phyloP scores from a whole-genome alignment of 92 coral and sea anemone genomes.

The Palythoa grandis region DNA sequence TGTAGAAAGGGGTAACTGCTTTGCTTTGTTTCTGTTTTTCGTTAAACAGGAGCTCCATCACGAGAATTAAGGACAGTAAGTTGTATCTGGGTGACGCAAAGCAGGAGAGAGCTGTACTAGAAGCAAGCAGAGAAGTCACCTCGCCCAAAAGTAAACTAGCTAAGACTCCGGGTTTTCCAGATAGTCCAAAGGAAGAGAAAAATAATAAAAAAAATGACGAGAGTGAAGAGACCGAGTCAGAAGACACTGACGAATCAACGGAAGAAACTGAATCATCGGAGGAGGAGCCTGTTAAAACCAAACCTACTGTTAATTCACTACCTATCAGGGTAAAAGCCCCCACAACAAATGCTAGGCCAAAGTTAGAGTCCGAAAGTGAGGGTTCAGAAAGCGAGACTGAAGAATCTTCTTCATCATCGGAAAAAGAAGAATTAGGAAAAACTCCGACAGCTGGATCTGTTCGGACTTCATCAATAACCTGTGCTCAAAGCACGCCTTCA shows the following conservation, averaged over 20 bases:
- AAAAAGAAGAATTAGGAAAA: conserved; percentile 41
- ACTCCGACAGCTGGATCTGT: conserved; percentile 44
- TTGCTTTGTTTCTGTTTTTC: conserved; percentile 40
- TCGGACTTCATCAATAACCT: conserved; percentile 56
- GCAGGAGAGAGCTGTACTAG: conserved; percentile 82
- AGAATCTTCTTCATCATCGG: conserved; percentile 15
- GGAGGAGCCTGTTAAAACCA: conserved; percentile 41
- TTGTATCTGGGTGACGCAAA: conserved; percentile 87
- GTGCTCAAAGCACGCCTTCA: conserved; percentile 66
- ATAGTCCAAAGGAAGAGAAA: conserved; percentile 85
- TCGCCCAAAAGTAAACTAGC: conserved; percentile 64
- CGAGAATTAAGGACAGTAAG: conserved; percentile 96
- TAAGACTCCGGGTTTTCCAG: conserved; percentile 71
- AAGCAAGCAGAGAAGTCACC: conserved; percentile 67
- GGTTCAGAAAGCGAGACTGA: conserved; percentile 59
- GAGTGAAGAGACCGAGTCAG: conserved; percentile 74
- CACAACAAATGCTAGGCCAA: not conserved
- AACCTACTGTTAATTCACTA: conserved; percentile 27
- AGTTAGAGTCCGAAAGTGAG: conserved; percentile 47
- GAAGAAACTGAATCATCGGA: conserved; percentile 78
- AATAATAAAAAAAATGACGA: conserved; percentile 77
- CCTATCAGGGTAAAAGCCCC: not conserved
- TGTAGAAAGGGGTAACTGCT: not conserved
- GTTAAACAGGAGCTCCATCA: conserved; percentile 88
- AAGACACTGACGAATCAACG: conserved; percentile 70